Percentiles rank a stretch among this genome's conserved stretches.
Conservation (phyloP, 1,140 invertebrate species). For the Calliopsis andreniformis region DNA sequence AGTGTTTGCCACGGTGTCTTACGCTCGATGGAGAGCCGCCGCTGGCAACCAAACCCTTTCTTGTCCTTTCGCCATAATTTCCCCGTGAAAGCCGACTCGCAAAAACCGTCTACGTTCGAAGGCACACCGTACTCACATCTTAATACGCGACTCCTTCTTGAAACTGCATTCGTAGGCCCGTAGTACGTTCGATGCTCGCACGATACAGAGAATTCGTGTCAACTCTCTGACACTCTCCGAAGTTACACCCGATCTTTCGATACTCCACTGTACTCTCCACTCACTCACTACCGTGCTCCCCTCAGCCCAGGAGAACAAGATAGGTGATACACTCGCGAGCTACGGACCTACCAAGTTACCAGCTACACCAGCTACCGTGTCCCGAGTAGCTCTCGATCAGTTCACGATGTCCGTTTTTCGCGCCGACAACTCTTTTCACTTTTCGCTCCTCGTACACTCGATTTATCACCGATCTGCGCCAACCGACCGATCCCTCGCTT, state of each 20-base stretch:
- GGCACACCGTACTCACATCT: conserved; percentile 63
- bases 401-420: conserved; percentile 44
- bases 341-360: conserved; percentile 28
- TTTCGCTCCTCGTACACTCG: neutral
- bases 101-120: conserved; percentile 16
- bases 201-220: conserved; percentile 24
- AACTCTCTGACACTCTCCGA: conserved; percentile 13
- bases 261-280: conserved; percentile 53
- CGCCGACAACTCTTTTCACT: conserved; percentile 30
- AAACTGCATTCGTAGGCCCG: conserved; percentile 62
- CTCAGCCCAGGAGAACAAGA: neutral
- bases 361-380: conserved; percentile 21
- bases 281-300: conserved; percentile 31
- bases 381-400: conserved; percentile 32
- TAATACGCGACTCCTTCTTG: conserved; percentile 53
- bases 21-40: conserved; percentile 25
- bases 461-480: neutral
- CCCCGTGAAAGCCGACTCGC: conserved; percentile 21
- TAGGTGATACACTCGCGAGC: conserved; percentile 31
- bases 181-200: conserved; percentile 4
- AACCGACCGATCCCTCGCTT: neutral
- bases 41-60: conserved; percentile 45
- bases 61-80: conserved; percentile 37
- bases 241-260: conserved; percentile 27
- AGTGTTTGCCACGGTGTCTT: conserved; percentile 28